Evolutionary conservation across 2,888 invertebrate genomes (phyloP), one percentile per base, ranked within the genome.

Genomic region (Gnatocerus cornutus): DNA sequence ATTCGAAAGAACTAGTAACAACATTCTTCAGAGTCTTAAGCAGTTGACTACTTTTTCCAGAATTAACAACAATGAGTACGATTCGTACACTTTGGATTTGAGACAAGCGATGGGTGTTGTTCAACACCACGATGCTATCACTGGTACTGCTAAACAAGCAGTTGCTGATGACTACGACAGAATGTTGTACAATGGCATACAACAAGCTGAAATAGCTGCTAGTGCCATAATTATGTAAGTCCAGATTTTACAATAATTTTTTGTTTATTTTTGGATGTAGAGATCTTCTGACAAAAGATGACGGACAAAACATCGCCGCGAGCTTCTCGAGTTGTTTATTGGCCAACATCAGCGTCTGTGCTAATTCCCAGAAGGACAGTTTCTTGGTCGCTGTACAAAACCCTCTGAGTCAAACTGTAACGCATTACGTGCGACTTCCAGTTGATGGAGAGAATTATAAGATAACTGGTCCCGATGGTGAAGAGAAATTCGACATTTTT

Each of bases 111-210:
- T 93, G 90, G 93, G 92, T 1, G 85, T 93, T 1, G 90, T 93
- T 90, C 96, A 97, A 81, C 97, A 97, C 80, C 97, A 97, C 80
- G 96, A 97, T 81, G 94, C 88, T 8, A 90, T 97, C 1, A 94
- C 94, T 0, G 94, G 94, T 3, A 94, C 94, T 0, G 94, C 93
- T 81, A 92, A 95, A 82, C 89, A 95, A 82, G 87, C 91, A 82
- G 92, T 98, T 0, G 92, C 97, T 0, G 83, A 90, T 52, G 98
- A 99, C 84, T 99, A 99, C 83, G 91, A 93, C 39, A 86, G 91
- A 13, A 84, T 95, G 39, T 84, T 98, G n/a, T 86, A 89, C 61
- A 83, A 87, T 5, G 96, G 93, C 0, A 85, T 94, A 0, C 82
- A 86, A 0, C 87, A 89, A 33, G 90, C 90, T 0, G 79, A 80